Conservation (phyloP, 2,797 vertebrate genomes). For the Gallirallus australis region DNA sequence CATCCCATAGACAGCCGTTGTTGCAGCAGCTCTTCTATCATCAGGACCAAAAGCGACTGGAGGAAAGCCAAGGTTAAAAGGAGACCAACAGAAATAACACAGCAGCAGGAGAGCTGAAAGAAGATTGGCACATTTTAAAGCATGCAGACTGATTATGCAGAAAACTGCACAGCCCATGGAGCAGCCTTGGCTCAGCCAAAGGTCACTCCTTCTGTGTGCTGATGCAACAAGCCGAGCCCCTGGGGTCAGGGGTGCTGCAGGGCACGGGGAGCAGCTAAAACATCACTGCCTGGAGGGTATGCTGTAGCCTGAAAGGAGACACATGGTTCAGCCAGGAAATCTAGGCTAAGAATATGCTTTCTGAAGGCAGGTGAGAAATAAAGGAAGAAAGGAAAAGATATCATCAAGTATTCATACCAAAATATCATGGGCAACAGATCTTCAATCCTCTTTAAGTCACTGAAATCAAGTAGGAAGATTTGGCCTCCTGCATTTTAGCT, state of each 20-base stretch:
- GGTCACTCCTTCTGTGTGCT: not conserved
- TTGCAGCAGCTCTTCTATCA: not conserved
- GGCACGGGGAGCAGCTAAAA: not conserved
- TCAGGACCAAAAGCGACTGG: not conserved
- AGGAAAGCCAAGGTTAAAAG: conserved; percentile 58
- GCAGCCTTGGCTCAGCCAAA: conserved; percentile 15
- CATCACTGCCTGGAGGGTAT: not conserved
- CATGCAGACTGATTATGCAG: not conserved
- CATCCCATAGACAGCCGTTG: not conserved
- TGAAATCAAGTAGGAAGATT: not conserved
- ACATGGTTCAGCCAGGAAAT: conserved; percentile 22
- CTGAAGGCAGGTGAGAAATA: not conserved
- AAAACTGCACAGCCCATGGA: not conserved
- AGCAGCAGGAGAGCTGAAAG: not conserved
- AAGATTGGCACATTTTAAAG: conserved; percentile 21
- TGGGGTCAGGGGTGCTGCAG: not conserved
- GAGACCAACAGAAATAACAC: conserved; percentile 42
- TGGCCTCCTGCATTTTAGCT: not conserved
- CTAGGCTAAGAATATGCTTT: not conserved
- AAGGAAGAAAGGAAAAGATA: not conserved
- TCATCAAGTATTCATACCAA: not conserved
- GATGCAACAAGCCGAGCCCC: not conserved
- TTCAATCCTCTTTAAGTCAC: not conserved
- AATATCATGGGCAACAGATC: not conserved
- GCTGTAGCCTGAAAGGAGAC: not conserved